Conservation (phyloP, 2,113 vertebrate genomes). For the Propithecus coquereli region DNA sequence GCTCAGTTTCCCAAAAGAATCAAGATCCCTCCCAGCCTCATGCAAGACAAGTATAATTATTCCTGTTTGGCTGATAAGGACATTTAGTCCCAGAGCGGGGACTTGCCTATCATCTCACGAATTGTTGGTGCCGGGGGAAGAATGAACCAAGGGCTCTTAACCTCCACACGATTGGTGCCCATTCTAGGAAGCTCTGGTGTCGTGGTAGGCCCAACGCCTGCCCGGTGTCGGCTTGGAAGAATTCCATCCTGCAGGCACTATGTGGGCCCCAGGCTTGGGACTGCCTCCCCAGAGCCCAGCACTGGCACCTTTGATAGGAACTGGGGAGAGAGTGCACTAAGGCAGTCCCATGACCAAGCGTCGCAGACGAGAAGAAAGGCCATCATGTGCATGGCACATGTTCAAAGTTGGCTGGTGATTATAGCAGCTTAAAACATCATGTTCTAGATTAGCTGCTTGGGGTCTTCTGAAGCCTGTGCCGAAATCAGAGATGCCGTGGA, state of each 20-base stretch:
- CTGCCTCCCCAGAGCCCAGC: background rate
- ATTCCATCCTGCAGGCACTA: background rate
- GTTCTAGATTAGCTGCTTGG: conserved; percentile 71
- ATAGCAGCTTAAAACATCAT: conserved; percentile 67
- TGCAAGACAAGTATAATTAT: background rate
- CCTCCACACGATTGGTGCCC: background rate
- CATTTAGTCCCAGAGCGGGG: background rate
- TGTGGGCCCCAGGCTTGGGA: background rate
- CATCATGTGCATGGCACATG: conserved; percentile 63
- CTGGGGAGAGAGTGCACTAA: background rate
- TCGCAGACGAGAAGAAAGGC: background rate
- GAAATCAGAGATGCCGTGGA: conserved; percentile 69
- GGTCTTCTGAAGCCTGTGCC: conserved; percentile 64
- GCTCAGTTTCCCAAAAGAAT: background rate
- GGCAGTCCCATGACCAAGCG: fast-evolving
- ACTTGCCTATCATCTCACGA: background rate
- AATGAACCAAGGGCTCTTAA: background rate
- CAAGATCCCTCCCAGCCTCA: background rate
- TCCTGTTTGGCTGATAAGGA: conserved; percentile 14
- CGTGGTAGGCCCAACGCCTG: no score
- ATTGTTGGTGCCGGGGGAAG: background rate
- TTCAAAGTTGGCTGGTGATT: conserved; percentile 68
- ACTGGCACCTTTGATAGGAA: background rate
- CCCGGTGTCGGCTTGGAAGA: background rate
- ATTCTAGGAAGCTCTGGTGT: background rate